Evolutionary conservation across 2,888 invertebrate species (phyloP).

Genomic region (Pseudococcus longispinus): DNA sequence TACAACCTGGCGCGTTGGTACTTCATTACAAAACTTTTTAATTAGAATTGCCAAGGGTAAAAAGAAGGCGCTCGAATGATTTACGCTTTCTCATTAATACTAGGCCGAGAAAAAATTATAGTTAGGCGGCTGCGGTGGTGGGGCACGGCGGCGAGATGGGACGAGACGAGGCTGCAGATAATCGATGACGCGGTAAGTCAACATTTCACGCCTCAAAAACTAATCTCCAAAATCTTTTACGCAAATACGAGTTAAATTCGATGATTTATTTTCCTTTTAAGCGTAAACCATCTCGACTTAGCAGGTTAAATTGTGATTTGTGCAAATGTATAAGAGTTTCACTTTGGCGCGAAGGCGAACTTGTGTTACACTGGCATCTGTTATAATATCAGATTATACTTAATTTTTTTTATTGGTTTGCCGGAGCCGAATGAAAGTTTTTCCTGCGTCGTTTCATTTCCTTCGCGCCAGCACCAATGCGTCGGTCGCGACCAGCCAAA

Average conservation of each 20-base stretch:
- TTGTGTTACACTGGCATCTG: constrained; percentile 3
- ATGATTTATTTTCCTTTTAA: constrained; percentile 11
- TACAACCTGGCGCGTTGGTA: constrained; percentile 11
- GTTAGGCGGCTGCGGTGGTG: background rate
- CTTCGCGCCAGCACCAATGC: background rate
- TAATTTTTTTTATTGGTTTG: background rate
- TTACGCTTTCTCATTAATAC: constrained; percentile 36
- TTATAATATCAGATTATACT: background rate
- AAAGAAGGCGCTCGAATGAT: constrained; percentile 35
- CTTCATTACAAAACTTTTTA: constrained; percentile 45
- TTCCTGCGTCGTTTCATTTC: background rate
- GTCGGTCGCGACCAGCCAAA: background rate
- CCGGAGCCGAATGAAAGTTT: background rate
- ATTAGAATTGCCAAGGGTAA: constrained; percentile 25
- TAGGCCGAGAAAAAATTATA: constrained; percentile 25
- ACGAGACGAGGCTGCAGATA: background rate
- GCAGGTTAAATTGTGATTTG: background rate
- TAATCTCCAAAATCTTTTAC: constrained; percentile 38
- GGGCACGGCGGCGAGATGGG: background rate
- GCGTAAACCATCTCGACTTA: constrained; percentile 11
- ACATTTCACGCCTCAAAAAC: constrained; percentile 41
- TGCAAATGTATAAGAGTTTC: background rate
- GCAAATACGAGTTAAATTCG: constrained; percentile 36
- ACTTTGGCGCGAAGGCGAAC: background rate
- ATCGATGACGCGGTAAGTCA: constrained; percentile 16